Conservation (phyloP, 2,113 vertebrate species). For the Meles meles region DNA sequence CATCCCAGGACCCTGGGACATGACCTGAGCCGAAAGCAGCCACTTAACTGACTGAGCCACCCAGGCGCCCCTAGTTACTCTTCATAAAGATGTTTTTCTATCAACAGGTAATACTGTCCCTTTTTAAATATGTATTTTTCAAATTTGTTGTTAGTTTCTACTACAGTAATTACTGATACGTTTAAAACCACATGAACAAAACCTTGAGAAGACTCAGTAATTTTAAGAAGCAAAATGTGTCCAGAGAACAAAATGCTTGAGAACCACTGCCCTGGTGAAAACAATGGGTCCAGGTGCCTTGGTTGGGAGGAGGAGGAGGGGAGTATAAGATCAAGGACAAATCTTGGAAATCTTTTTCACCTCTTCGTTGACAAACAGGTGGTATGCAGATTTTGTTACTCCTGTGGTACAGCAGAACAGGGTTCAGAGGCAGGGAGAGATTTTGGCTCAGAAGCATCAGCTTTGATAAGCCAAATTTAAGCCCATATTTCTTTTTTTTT, state of each 20-base stretch:
- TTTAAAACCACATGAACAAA: not conserved
- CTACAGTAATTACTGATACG: not conserved
- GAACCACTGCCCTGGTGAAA: not conserved
- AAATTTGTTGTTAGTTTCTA: not conserved
- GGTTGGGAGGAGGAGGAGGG: not conserved
- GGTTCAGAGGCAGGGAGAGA: not conserved
- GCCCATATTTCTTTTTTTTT: not conserved
- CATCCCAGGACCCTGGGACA: too few species aligned
- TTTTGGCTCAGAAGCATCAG: not conserved
- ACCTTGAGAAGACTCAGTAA: not conserved
- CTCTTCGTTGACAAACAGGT: not conserved
- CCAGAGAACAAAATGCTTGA: not conserved
- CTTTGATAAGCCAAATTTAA: not conserved
- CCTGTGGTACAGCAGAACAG: not conserved
- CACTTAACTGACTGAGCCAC: too few species aligned
- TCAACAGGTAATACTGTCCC: not conserved
- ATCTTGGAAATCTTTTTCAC: not conserved
- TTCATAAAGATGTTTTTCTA: not conserved
- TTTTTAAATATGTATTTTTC: not conserved
- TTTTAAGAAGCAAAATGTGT: not conserved
- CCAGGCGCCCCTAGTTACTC: not conserved
- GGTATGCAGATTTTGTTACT: not conserved
- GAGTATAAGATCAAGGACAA: not conserved
- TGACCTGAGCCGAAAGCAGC: too few species aligned
- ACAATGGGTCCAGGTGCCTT: not conserved